These are phyloP conservation scores for Merops nubicus DNA, from an alignment of 2,113 vertebrate genomes.

Conservation along the genomic window DNA sequence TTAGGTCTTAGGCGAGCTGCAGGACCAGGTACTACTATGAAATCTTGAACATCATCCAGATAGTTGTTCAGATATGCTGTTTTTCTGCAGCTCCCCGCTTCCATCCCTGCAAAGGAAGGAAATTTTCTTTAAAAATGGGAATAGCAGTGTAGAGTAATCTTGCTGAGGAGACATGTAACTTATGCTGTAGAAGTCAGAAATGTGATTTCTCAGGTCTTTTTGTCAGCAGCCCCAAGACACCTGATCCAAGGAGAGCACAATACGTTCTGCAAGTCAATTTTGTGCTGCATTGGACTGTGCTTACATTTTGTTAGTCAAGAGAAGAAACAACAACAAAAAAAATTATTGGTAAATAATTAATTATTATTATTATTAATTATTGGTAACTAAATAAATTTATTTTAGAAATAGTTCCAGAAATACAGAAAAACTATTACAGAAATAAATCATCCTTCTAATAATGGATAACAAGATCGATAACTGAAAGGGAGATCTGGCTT, in stretches of 20 bases:
- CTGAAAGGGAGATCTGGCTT: background rate
- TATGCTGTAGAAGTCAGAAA: background rate
- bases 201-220: background rate
- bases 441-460: background rate
- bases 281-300: background rate
- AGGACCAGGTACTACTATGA: slow-evolving; percentile 85
- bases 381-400: no score
- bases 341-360: background rate
- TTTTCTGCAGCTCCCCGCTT: slow-evolving; percentile 86
- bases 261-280: background rate
- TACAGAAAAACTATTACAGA: background rate
- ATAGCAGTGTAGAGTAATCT: background rate
- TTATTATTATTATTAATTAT: no score
- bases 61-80: slow-evolving; percentile 80
- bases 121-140: background rate
- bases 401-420: background rate
- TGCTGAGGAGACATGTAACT: background rate
- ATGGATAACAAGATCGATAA: background rate
- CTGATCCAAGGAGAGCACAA: background rate
- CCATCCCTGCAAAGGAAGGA: slow-evolving; percentile 85
- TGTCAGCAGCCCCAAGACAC: background rate
- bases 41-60: slow-evolving; percentile 72
- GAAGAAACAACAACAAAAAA: background rate
- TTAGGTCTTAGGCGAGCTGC: slow-evolving; percentile 86
- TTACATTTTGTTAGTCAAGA: background rate